Percentiles rank a stretch among this genome's conserved stretches.
Evolutionary conservation across 2,888 invertebrate genomes (phyloP).

Genomic region (Atrina japonica): DNA sequence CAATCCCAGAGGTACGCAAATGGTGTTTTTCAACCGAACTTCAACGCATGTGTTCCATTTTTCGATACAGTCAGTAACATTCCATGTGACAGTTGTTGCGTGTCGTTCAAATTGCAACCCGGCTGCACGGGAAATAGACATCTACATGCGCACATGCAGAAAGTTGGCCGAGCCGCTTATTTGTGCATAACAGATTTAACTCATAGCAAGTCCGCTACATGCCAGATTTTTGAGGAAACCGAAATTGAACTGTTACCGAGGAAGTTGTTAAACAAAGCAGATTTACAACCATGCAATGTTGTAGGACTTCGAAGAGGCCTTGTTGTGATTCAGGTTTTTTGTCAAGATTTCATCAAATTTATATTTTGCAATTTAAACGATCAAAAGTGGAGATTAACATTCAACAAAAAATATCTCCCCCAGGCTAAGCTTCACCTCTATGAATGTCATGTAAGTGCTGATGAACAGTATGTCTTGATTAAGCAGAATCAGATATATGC

Average conservation of each 20-base stretch:
- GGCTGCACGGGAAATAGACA: conserved; percentile 40
- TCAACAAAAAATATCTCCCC: conserved; percentile 27
- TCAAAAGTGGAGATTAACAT: conserved; percentile 28
- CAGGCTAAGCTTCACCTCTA: conserved; percentile 35
- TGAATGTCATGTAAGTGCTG: conserved; percentile 34
- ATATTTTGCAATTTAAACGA: conserved; percentile 34
- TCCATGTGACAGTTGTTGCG: conserved; percentile 31
- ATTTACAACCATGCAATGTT: conserved; percentile 42
- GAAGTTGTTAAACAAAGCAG: conserved; percentile 24
- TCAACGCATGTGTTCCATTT: conserved; percentile 21
- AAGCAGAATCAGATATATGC: conserved; percentile 38
- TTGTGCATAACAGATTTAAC: conserved; percentile 34
- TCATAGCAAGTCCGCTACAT: conserved; percentile 20
- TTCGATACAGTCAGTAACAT: conserved; percentile 16
- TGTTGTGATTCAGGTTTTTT: conserved; percentile 36
- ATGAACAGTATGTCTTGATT: conserved; percentile 37
- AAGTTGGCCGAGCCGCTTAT: conserved; percentile 30
- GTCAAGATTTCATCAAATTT: conserved; percentile 38
- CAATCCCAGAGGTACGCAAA: not conserved
- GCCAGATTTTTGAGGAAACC: conserved; percentile 24
- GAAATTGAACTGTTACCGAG: conserved; percentile 36
- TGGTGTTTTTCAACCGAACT: not conserved
- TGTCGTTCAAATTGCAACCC: conserved; percentile 36
- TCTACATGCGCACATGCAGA: conserved; percentile 38
- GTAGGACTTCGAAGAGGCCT: conserved; percentile 30